These are phyloP conservation scores for Cyclina sinensis DNA, from an alignment of 1,140 invertebrate species.

Conservation along the genomic window DNA sequence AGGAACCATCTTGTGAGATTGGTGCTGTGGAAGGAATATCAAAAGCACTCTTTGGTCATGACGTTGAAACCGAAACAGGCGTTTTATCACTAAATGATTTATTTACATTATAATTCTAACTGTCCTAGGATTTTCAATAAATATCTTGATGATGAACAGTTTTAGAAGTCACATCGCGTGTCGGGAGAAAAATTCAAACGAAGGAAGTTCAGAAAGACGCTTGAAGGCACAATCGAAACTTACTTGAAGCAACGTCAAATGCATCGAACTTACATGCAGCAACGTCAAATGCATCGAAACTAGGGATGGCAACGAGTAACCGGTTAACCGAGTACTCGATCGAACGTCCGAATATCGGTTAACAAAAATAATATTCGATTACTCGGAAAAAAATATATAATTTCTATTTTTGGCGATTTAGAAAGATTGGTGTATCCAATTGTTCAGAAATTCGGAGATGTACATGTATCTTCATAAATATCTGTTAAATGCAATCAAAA, in stretches of 20 bases:
- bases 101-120: conserved; percentile 1
- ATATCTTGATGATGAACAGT: background rate
- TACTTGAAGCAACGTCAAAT: background rate
- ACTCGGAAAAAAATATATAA: too few relatives aligned
- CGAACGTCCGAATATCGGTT: too few relatives aligned
- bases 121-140: background rate
- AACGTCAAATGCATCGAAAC: background rate
- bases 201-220: background rate
- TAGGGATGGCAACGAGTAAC: too few relatives aligned
- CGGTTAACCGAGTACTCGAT: too few relatives aligned
- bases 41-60: background rate
- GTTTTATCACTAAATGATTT: too few relatives aligned
- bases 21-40: background rate
- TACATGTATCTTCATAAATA: too few relatives aligned
- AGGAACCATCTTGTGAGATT: background rate
- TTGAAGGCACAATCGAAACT: background rate
- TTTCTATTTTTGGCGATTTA: too few relatives aligned
- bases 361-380: too few relatives aligned
- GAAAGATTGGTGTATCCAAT: too few relatives aligned
- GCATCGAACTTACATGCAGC: background rate
- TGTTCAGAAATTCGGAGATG: too few relatives aligned
- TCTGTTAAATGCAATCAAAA: too few relatives aligned
- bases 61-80: too few relatives aligned
- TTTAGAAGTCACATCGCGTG: background rate
- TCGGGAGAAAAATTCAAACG: background rate